phyloP scores from a whole-genome alignment of 2,888 invertebrate genomes.

The Alloscopus bannaensis region DNA sequence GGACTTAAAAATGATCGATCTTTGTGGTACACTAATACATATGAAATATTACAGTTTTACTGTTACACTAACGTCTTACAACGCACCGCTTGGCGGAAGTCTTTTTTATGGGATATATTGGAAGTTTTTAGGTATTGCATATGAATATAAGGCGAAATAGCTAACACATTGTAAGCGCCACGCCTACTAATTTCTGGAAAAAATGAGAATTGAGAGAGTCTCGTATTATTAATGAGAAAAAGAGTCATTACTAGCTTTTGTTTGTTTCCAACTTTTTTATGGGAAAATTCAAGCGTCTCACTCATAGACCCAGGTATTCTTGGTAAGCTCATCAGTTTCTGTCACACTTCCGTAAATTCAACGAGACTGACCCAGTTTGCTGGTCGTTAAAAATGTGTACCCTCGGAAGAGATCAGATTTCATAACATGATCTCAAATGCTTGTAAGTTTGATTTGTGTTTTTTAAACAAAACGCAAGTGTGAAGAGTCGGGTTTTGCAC shows the following conservation, averaged over 20 bases:
- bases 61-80: slow-evolving; percentile 1
- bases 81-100: background rate
- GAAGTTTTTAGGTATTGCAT: slow-evolving; percentile 16
- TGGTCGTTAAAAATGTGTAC: slow-evolving; percentile 43
- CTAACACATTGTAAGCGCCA: background rate
- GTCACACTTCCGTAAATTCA: slow-evolving; percentile 42
- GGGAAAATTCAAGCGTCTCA: background rate
- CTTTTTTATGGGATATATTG: slow-evolving; percentile 18
- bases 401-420: slow-evolving; percentile 59
- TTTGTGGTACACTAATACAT: slow-evolving; percentile 20
- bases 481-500: slow-evolving; percentile 5
- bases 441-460: slow-evolving; percentile 59
- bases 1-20: slow-evolving; percentile 53
- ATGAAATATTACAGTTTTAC: slow-evolving; percentile 35
- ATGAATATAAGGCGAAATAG: background rate
- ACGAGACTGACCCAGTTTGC: slow-evolving; percentile 31
- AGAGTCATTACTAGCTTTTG: slow-evolving; percentile 14
- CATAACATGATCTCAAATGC: slow-evolving; percentile 46
- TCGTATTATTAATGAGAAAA: slow-evolving; percentile 14
- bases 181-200: slow-evolving; percentile 45
- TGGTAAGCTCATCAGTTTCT: too few species aligned
- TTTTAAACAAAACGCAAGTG: slow-evolving; percentile 48
- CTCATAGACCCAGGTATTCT: too few species aligned
- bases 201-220: slow-evolving; percentile 23
- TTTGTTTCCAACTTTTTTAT: slow-evolving; percentile 14